phyloP scores from a whole-genome alignment of 2,113 vertebrate species.

The Odontophorus gujanensis region DNA sequence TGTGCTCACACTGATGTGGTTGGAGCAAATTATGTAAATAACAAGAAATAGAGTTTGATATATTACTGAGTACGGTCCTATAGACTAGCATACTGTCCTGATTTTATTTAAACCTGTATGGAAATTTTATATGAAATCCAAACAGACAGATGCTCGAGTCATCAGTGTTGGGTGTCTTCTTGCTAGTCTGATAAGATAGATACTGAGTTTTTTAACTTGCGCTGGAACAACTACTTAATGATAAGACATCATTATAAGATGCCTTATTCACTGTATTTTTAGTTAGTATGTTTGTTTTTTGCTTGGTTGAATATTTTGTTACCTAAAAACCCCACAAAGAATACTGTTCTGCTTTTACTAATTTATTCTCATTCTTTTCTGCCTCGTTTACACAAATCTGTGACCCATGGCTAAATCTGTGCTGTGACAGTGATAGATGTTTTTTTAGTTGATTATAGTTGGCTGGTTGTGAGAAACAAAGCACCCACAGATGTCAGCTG shows the following conservation, averaged over 20 bases:
- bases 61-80: not conserved
- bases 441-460: constrained; percentile 16
- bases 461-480: constrained; percentile 15
- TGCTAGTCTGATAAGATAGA: not conserved
- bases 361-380: not conserved
- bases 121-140: not conserved
- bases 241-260: not conserved
- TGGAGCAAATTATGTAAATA: too few species aligned
- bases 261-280: not conserved
- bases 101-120: not conserved
- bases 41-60: not conserved
- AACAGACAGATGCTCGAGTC: not conserved
- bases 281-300: not conserved
- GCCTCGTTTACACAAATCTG: not conserved
- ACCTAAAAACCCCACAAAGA: not conserved
- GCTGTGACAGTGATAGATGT: not conserved
- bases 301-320: not conserved
- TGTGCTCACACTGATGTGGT: too few species aligned
- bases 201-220: too few species aligned
- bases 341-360: not conserved
- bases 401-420: not conserved
- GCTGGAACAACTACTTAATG: too few species aligned
- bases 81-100: not conserved
- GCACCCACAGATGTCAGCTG: constrained; percentile 42
- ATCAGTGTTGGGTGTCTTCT: not conserved